phyloP scores from a whole-genome alignment of 2,113 vertebrate species.

The Gobiocypris rarus region DNA sequence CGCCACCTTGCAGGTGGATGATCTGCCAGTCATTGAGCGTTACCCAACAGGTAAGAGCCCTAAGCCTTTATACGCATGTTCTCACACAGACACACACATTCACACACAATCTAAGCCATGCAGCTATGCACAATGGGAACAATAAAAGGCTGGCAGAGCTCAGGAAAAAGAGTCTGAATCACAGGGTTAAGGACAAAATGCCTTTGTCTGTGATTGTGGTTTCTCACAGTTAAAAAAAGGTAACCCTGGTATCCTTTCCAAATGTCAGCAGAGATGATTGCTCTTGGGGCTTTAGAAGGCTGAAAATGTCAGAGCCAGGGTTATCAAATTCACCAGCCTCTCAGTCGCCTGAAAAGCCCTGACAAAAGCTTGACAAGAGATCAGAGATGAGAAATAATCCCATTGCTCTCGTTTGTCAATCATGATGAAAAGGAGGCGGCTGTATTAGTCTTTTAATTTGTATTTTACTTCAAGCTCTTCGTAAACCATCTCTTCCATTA shows the following conservation, averaged over 20 bases:
- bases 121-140: constrained; percentile 26
- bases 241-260: constrained; percentile 61
- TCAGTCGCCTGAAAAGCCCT: constrained; percentile 47
- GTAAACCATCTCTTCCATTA: constrained; percentile 42
- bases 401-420: constrained; percentile 58
- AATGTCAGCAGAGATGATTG: constrained; percentile 60
- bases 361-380: constrained; percentile 61
- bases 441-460: constrained; percentile 47
- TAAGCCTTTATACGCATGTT: constrained; percentile 46
- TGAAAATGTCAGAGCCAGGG: constrained; percentile 59
- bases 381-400: constrained; percentile 59
- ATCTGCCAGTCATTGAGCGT: constrained; percentile 95
- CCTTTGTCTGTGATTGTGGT: constrained; percentile 57
- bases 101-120: constrained; percentile 40
- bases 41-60: constrained; percentile 94
- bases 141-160: constrained; percentile 50
- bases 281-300: constrained; percentile 56
- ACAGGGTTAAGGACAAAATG: constrained; percentile 55
- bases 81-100: constrained; percentile 43
- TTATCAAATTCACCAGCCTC: constrained; percentile 57
- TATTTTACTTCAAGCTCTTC: constrained; percentile 43
- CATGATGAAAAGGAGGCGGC: constrained; percentile 49
- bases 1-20: constrained; percentile 97
- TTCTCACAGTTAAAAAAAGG: constrained; percentile 51
- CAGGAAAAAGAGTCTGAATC: constrained; percentile 44